Base-by-base conservation (phyloP, 2,797 vertebrate genomes). In the Hippopotamyrus pictus region DNA sequence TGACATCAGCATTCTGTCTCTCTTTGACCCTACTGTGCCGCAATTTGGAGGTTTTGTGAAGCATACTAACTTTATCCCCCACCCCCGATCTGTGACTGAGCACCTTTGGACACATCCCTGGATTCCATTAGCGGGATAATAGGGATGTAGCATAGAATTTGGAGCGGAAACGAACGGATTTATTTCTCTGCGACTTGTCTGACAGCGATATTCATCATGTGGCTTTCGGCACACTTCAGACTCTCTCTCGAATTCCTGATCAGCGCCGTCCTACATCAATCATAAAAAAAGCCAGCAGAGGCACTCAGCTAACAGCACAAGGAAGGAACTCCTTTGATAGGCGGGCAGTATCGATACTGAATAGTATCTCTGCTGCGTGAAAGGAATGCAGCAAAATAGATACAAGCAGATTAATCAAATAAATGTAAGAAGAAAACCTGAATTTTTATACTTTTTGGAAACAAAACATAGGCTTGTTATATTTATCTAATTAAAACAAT, bases 51-150 rank as follows among this genome's bases (percentile, higher is more conserved):
- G n/a, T 50, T 84, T 84, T 84, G 41, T 48, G n/a, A 84, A 50
- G 46, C 79, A 84, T 84, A 50, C 22, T 46, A 46, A 46, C 44
- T n/a, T 83, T 48, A 44, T 11, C 5, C 14, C 19, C 33, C 33
- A 0, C 3, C 5, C 41, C 46, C 17, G 3, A 8, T 25, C 41
- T 44, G 41, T 84, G 79, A 46, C 79, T 50, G n/a, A 84, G n/a
- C 4, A 50, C 44, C 8, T 46, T 84, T 84, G 79, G 46, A 50
- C 19, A 84, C 79, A 50, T 46, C 44, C 79, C 79, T 84, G 44
- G n/a, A 84, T 84, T 84, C 79, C 79, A 84, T 84, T 84, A 84
- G 46, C 1, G 17, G 46, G 41, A 48, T 84, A 84, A 84, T 84
- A 25, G n/a, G 46, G 41, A 48, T 84, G 44, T 50, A 84, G 46